These are phyloP conservation scores for Subanguina moxae DNA, from an alignment of 1,140 invertebrate genomes.

Conservation along the genomic window DNA sequence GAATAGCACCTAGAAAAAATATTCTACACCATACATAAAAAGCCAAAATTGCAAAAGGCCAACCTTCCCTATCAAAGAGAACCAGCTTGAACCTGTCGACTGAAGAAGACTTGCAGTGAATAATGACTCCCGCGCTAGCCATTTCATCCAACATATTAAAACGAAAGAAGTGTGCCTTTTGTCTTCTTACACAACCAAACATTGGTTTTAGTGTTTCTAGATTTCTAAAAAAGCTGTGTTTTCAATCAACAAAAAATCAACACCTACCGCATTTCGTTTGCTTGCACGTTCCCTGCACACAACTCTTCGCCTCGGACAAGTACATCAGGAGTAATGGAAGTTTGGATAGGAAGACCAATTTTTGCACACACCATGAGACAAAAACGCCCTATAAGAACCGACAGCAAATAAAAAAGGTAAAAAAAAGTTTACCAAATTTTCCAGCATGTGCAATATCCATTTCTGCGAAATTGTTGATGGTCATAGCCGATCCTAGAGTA, in stretches of 20 bases:
- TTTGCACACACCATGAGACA: slow-evolving; percentile 59
- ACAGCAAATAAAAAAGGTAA: neutral
- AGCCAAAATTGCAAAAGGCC: neutral
- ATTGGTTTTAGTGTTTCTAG: slow-evolving; percentile 41
- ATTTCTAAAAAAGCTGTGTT: slow-evolving; percentile 1
- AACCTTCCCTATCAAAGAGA: slow-evolving; percentile 56
- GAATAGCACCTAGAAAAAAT: slow-evolving; percentile 52
- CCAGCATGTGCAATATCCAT: slow-evolving; percentile 56
- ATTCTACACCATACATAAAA: too few relatives aligned
- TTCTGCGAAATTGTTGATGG: slow-evolving; percentile 55
- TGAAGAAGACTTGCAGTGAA: slow-evolving; percentile 51
- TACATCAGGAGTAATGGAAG: slow-evolving; percentile 53
- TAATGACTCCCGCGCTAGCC: slow-evolving; percentile 46
- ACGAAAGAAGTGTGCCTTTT: slow-evolving; percentile 55
- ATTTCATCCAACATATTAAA: slow-evolving; percentile 44
- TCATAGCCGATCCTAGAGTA: slow-evolving; percentile 45
- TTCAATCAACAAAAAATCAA: neutral
- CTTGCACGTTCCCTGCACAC: slow-evolving; percentile 28
- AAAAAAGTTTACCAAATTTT: slow-evolving; percentile 43
- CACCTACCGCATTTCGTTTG: slow-evolving; percentile 3
- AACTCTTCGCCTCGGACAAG: slow-evolving; percentile 51
- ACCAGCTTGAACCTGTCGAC: slow-evolving; percentile 59
- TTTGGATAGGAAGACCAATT: slow-evolving; percentile 57
- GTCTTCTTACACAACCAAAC: slow-evolving; percentile 34
- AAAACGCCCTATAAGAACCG: slow-evolving; percentile 47